Percentiles rank a stretch among this genome's conserved stretches.
phyloP scores from a whole-genome alignment of 2,888 invertebrate species.

The Stictocephala bisonia region DNA sequence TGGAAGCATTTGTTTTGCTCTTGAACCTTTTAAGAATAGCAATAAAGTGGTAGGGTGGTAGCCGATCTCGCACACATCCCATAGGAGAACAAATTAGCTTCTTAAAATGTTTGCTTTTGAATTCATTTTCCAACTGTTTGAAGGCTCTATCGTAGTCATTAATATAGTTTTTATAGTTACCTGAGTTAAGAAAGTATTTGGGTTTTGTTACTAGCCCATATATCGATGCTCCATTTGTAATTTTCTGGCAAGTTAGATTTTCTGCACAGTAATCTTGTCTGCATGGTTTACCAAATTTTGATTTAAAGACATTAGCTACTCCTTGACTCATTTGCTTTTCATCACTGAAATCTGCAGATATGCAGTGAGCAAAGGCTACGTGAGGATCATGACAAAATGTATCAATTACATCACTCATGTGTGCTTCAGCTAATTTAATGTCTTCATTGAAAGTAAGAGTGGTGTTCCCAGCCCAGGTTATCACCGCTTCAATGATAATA shows the following conservation, averaged over 20 bases:
- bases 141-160: neutral
- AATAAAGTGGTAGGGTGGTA: neutral
- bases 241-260: neutral
- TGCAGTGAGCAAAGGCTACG: no score
- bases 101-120: neutral
- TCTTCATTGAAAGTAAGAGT: no score
- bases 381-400: no score
- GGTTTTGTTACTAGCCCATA: conserved; percentile 2
- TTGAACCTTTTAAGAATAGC: neutral
- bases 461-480: no score
- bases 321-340: no score
- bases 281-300: no score
- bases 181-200: neutral
- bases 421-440: no score
- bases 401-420: no score
- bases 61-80: neutral
- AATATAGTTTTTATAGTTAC: neutral
- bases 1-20: neutral
- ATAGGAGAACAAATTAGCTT: neutral
- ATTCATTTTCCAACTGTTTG: neutral
- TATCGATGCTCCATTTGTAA: neutral
- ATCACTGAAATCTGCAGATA: no score
- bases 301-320: no score
- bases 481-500: no score
- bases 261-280: no score